Evolutionary conservation across 2,113 vertebrate species (phyloP), one percentile per base, ranked within the genome.

Genomic region (Carassius gibelio): DNA sequence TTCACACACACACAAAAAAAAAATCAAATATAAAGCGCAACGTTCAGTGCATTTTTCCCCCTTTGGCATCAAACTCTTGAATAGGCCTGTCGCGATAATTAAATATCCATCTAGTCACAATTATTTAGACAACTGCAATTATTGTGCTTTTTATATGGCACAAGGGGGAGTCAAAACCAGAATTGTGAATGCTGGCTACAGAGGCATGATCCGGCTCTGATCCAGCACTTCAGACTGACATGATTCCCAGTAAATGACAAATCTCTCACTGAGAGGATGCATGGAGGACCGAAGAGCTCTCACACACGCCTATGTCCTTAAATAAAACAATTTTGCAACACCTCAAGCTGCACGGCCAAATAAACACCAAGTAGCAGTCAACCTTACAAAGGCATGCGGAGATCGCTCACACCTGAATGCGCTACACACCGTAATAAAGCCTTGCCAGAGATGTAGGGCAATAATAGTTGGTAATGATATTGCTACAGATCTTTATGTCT

Each of bases 201-300:
- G 5, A 74, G 59, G 17, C 57, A 14, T 59, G 48, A 52, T 64
- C 34, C 6, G 10, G 69, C 64, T 59, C n/a, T 61, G 48, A 80
- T 80, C 68, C 50, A 72, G 50, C 74, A 84, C 74, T 61, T 69
- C 62, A 78, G 83, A 66, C 62, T 71, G 62, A 79, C 75, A 42
- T 78, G 61, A 48, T 75, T 62, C 62, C 66, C 77, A 50, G 77
- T 50, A 50, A 50, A 81, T 74, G 68, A 48, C 77, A 81, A 78
- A 66, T 78, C 77, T 79, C 76, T 85, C 61, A 85, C 42, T 42
- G 75, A 36, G 21, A 50, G 26, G 45, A 59, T 42, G 74, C 75
- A 78, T 21, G 19, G 57, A 19, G 1, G 1, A 42, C 42, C 55
- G 8, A 0, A 59, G 2, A 59, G 55, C 19, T 59, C 59, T 48